phyloP scores from a whole-genome alignment of 2,113 vertebrate species.

The Albula glossodonta region DNA sequence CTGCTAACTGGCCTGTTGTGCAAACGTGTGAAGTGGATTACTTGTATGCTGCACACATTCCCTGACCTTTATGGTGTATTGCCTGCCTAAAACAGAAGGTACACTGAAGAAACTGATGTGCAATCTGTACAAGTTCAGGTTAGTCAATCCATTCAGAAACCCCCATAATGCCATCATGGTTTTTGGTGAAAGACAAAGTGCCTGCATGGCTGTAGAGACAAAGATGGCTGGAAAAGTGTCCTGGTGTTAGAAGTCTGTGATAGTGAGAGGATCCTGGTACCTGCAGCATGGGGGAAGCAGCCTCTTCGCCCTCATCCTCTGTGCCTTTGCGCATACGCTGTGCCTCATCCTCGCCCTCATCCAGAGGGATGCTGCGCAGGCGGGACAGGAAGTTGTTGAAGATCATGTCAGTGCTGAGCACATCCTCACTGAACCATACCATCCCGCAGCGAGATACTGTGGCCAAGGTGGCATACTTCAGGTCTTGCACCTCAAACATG shows the following conservation, averaged over 20 bases:
- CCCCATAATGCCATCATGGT: not conserved
- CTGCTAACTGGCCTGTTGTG: not conserved
- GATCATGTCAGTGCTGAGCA: conserved; percentile 98
- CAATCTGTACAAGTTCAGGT: not conserved
- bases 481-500: conserved; percentile 98
- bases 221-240: not conserved
- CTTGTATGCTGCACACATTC: not conserved
- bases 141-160: not conserved
- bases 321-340: conserved; percentile 87
- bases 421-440: conserved; percentile 99
- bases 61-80: not conserved
- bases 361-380: conserved; percentile 92
- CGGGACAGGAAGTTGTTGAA: conserved; percentile 95
- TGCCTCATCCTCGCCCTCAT: conserved; percentile 96
- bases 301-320: conserved; percentile 90
- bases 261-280: conserved; percentile 55
- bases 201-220: not conserved
- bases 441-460: conserved; percentile 97
- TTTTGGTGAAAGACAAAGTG: not conserved
- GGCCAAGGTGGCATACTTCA: conserved; percentile 95
- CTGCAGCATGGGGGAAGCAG: conserved; percentile 95
- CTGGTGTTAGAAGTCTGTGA: not conserved
- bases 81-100: not conserved
- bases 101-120: not conserved
- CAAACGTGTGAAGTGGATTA: not conserved